A percentile compares a stretch with the other conserved stretches of the same genome.
Evolutionary conservation across 2,888 invertebrate species (phyloP).

Genomic region (Drosophila testacea): DNA sequence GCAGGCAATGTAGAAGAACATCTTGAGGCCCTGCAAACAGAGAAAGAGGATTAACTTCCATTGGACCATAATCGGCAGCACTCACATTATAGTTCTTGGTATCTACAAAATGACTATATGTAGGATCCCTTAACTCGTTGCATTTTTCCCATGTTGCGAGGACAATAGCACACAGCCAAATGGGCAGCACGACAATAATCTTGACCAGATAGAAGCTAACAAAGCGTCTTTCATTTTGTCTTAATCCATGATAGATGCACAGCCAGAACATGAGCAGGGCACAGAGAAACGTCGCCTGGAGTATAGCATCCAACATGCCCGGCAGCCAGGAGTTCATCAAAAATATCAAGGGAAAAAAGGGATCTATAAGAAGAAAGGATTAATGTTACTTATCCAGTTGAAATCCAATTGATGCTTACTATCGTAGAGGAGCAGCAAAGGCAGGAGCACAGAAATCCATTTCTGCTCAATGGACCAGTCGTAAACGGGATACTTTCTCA

Average conservation of each 20-base stretch:
- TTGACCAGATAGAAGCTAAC: conserved; percentile 96
- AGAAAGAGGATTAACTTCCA: neutral
- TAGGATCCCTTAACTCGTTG: conserved; percentile 95
- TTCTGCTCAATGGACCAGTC: conserved; percentile 99
- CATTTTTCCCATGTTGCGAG: conserved; percentile 96
- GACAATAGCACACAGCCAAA: conserved; percentile 95
- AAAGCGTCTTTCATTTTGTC: conserved; percentile 95
- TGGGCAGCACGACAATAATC: conserved; percentile 92
- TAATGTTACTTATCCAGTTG: neutral
- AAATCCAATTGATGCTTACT: conserved; percentile 87
- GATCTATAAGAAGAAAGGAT: conserved; percentile 88
- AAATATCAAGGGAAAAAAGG: conserved; percentile 95
- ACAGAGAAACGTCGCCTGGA: conserved; percentile 95
- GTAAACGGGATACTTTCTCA: conserved; percentile 93
- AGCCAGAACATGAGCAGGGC: conserved; percentile 97
- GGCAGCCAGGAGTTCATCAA: conserved; percentile 95
- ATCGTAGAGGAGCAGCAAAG: conserved; percentile 94
- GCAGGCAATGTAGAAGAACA: conserved; percentile 94
- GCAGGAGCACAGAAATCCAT: conserved; percentile 96
- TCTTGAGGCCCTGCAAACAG: conserved; percentile 92
- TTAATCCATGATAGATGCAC: conserved; percentile 96
- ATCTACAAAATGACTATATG: conserved; percentile 95
- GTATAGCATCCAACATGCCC: conserved; percentile 95
- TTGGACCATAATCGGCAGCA: too few relatives aligned
- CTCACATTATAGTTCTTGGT: conserved; percentile 92